phyloP scores from a whole-genome alignment of 2,888 invertebrate genomes.

The Mimumesa dahlbomi region DNA sequence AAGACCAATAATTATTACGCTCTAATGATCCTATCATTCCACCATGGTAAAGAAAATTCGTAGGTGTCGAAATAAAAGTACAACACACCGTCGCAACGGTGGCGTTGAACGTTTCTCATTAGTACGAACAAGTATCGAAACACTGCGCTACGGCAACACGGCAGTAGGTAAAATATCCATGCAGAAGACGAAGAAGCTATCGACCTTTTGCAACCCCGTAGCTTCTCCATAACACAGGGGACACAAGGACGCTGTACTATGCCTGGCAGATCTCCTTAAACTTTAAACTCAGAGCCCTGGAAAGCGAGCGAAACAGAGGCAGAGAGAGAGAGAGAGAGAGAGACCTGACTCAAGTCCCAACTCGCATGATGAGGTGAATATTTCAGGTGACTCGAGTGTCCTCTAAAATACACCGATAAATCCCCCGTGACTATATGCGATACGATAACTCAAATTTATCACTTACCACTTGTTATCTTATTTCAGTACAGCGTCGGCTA shows the following conservation, averaged over 20 bases:
- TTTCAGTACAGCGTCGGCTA: neutral
- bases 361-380: conserved; percentile 59
- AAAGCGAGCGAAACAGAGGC: conserved; percentile 9
- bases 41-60: too few relatives aligned
- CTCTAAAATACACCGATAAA: conserved; percentile 58
- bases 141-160: conserved; percentile 17
- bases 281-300: conserved; percentile 48
- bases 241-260: conserved; percentile 29
- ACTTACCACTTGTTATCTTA: too few relatives aligned
- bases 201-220: conserved; percentile 42
- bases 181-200: conserved; percentile 44
- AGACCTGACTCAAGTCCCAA: conserved; percentile 33
- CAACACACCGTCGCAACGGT: too few relatives aligned
- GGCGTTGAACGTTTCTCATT: too few relatives aligned
- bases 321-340: conserved; percentile 6
- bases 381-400: conserved; percentile 64
- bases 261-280: conserved; percentile 50
- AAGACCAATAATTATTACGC: too few relatives aligned
- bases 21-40: conserved; percentile 5
- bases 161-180: conserved; percentile 17
- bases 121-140: too few relatives aligned
- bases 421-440: conserved; percentile 27
- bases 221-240: conserved; percentile 15
- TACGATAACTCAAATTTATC: conserved; percentile 47
- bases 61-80: too few relatives aligned